Percentiles rank a stretch among this genome's conserved stretches.
Evolutionary conservation across 2,113 vertebrate species (phyloP).

Genomic region (Formicarius rufipectus): DNA sequence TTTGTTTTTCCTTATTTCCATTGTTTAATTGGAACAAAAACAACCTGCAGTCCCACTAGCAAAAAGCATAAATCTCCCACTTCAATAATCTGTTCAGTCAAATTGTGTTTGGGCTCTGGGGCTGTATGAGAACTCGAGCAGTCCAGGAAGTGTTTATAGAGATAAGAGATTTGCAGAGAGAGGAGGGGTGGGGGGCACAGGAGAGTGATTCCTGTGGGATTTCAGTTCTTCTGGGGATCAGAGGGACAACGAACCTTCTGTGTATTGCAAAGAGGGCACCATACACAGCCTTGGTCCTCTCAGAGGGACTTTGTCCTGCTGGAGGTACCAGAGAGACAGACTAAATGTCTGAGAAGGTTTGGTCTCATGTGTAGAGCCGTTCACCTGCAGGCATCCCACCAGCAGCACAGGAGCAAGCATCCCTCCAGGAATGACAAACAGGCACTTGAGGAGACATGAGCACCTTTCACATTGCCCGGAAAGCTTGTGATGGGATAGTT

Average conservation of each 20-base stretch:
- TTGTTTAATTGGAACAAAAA: constrained; percentile 61
- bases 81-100: background rate
- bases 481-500: background rate
- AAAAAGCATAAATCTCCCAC: constrained; percentile 53
- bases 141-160: constrained; percentile 54
- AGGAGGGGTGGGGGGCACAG: background rate
- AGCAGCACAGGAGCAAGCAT: rapidly evolving
- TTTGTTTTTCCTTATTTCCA: constrained; percentile 48
- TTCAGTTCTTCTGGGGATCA: background rate
- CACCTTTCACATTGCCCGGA: background rate
- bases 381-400: background rate
- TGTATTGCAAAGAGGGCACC: background rate
- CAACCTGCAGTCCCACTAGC: background rate
- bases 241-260: rapidly evolving
- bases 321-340: background rate
- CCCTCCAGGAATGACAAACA: background rate
- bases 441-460: background rate
- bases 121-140: constrained; percentile 49
- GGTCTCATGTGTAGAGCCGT: background rate
- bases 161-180: constrained; percentile 45
- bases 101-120: background rate
- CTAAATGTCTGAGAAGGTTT: background rate
- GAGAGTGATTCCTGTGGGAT: background rate
- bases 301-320: background rate
- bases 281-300: background rate